These are phyloP conservation scores for Erebia epiphron DNA, from an alignment of 2,888 invertebrate genomes.

Conservation along the genomic window DNA sequence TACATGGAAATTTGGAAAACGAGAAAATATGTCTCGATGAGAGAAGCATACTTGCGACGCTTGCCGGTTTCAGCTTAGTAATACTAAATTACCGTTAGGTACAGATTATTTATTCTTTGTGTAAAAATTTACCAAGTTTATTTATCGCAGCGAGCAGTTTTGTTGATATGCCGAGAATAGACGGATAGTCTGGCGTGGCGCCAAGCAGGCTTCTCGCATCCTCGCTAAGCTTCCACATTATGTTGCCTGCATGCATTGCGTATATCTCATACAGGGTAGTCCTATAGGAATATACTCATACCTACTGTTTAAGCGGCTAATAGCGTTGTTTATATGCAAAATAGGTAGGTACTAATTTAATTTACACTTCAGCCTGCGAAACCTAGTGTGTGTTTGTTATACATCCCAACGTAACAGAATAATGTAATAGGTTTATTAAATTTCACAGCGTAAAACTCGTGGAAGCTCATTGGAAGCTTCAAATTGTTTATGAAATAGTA, in stretches of 20 bases:
- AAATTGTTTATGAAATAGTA: too few species aligned
- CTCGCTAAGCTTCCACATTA: conserved; percentile 32
- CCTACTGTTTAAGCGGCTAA: not conserved
- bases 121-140: conserved; percentile 37
- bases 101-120: not conserved
- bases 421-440: not conserved
- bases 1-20: too few species aligned
- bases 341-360: not conserved
- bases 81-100: too few species aligned
- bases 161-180: conserved; percentile 40
- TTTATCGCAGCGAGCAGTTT: conserved; percentile 43
- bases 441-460: not conserved
- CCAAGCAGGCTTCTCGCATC: conserved; percentile 45
- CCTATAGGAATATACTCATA: not conserved
- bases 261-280: conserved; percentile 4
- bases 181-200: conserved; percentile 43
- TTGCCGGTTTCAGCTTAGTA: too few species aligned
- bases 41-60: too few species aligned
- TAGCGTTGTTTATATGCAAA: not conserved
- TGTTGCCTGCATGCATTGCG: conserved; percentile 5
- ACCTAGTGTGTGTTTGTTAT: not conserved
- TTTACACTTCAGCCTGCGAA: conserved; percentile 2
- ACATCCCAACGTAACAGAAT: not conserved
- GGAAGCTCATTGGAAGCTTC: too few species aligned
- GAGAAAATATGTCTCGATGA: too few species aligned